Conservation (phyloP, 2,888 invertebrate genomes). For the Teleiodes luculella region DNA sequence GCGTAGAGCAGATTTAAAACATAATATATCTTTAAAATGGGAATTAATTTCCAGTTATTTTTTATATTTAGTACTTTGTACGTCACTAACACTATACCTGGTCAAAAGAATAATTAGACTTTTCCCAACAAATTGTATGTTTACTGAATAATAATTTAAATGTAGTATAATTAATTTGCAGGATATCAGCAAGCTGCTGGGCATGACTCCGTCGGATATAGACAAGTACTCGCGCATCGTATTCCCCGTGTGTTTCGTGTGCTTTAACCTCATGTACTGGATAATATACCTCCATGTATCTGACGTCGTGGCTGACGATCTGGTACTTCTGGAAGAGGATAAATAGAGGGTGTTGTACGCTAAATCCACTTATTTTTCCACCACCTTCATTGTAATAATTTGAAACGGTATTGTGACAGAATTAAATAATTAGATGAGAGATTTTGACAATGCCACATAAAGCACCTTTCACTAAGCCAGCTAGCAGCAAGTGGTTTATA, state of each 20-base stretch:
- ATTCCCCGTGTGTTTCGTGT: constrained; percentile 98
- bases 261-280: constrained; percentile 99
- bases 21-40: too few relatives aligned
- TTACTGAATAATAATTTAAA: neutral
- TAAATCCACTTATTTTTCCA: constrained; percentile 65
- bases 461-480: too few relatives aligned
- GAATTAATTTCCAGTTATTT: too few relatives aligned
- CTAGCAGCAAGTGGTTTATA: too few relatives aligned
- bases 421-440: too few relatives aligned
- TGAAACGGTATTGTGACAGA: constrained; percentile 39
- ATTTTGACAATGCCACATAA: too few relatives aligned
- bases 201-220: constrained; percentile 97
- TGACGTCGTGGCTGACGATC: constrained; percentile 95
- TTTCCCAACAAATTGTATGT: neutral
- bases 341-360: constrained; percentile 52
- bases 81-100: too few relatives aligned
- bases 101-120: too few relatives aligned
- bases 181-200: constrained; percentile 94
- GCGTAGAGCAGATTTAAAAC: too few relatives aligned
- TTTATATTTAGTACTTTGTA: too few relatives aligned
- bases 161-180: constrained; percentile 47
- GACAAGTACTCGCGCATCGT: constrained; percentile 99
- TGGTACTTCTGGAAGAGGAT: constrained; percentile 91
- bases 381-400: constrained; percentile 52
- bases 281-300: constrained; percentile 97